A percentile compares a stretch with the other conserved stretches of the same genome.
Conservation (phyloP, 1,140 invertebrate genomes). For the Drosophila ogumai region DNA sequence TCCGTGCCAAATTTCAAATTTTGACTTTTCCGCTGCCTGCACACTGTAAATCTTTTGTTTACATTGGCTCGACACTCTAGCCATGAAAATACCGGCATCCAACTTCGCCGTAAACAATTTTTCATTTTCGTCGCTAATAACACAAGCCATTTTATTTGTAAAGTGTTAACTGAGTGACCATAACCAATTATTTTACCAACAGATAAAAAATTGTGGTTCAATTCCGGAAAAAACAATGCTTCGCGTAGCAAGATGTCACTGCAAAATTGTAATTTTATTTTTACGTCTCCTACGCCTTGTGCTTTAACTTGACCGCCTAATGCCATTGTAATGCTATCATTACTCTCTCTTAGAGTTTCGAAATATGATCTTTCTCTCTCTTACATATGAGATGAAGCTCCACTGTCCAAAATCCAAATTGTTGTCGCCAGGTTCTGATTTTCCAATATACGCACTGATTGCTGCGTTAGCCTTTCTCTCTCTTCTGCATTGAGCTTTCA, state of each 20-base stretch:
- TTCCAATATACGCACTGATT: constrained; percentile 3
- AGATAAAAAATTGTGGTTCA: constrained; percentile 4
- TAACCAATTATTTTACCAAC: background rate
- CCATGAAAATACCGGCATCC: background rate
- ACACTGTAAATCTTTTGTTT: background rate
- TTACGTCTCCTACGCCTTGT: background rate
- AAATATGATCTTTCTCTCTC: background rate
- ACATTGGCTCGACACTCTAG: background rate
- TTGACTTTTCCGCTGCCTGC: background rate
- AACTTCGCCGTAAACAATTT: background rate
- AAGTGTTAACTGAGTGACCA: background rate
- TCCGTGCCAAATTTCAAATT: no score
- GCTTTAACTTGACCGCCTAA: background rate
- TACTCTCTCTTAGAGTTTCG: background rate
- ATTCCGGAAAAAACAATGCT: constrained; percentile 8
- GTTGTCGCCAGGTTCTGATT: background rate
- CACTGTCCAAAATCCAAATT: background rate
- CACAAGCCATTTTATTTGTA: background rate
- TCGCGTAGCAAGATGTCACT: background rate
- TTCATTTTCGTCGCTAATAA: background rate
- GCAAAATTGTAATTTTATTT: no score
- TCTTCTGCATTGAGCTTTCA: background rate
- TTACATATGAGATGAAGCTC: background rate
- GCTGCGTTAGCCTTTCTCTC: background rate
- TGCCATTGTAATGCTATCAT: constrained; percentile 1